A percentile compares a stretch with the other conserved stretches of the same genome.
Conservation (phyloP, 2,888 invertebrate species). For the Coenonympha arcania region DNA sequence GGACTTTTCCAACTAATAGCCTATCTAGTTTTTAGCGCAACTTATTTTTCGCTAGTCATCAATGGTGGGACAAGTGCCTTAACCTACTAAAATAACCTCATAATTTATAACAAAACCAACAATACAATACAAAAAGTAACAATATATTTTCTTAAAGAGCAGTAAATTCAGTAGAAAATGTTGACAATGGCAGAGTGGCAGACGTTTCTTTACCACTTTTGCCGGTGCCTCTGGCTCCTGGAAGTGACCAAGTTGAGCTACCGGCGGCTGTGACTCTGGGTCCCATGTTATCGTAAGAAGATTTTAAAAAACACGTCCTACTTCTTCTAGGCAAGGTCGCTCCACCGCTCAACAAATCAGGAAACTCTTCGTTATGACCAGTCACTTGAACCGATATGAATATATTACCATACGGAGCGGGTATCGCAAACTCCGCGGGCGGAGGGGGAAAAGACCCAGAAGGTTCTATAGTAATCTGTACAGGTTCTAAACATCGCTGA, state of each 20-base stretch:
- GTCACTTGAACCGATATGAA: conserved; percentile 90
- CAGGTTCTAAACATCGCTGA: conserved; percentile 69
- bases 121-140: neutral
- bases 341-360: conserved; percentile 79
- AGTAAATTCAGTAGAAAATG: conserved; percentile 68
- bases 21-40: too few relatives aligned
- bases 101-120: neutral
- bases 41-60: too few relatives aligned
- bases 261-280: conserved; percentile 91
- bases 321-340: conserved; percentile 68
- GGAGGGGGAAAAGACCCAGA: conserved; percentile 62
- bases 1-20: too few relatives aligned
- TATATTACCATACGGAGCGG: conserved; percentile 79
- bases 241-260: conserved; percentile 88
- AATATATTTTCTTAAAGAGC: conserved; percentile 37
- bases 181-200: conserved; percentile 44
- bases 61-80: too few relatives aligned
- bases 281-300: conserved; percentile 92
- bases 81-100: neutral
- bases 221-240: conserved; percentile 67
- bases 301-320: conserved; percentile 70
- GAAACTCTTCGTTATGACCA: conserved; percentile 80
- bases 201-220: conserved; percentile 39
- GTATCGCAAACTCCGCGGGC: conserved; percentile 66
- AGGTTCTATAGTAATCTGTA: conserved; percentile 76